These are phyloP conservation scores for Hylaeus anthracinus DNA, from an alignment of 1,140 invertebrate genomes.

Conservation along the genomic window DNA sequence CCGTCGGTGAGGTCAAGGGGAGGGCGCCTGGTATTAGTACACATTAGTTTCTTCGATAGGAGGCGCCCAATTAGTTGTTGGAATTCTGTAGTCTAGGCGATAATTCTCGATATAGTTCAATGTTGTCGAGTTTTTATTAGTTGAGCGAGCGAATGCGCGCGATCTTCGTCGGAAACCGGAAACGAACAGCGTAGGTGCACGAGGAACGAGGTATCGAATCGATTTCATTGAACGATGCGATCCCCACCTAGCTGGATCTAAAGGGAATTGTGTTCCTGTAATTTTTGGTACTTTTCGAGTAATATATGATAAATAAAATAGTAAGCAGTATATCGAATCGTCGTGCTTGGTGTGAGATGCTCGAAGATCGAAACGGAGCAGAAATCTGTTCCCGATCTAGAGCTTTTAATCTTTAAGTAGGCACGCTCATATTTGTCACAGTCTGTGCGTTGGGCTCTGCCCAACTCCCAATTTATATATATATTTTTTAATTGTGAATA, in stretches of 20 bases:
- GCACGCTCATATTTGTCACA: too few species aligned
- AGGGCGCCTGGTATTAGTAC: conserved; percentile 80
- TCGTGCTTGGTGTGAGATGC: not conserved
- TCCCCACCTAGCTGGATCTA: not conserved
- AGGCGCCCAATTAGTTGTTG: conserved; percentile 79
- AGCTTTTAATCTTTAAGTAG: too few species aligned
- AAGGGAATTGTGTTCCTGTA: conserved; percentile 1
- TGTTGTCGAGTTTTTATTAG: conserved; percentile 76
- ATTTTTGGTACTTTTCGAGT: not conserved
- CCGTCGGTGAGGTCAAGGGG: conserved; percentile 72
- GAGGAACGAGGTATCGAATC: conserved; percentile 11
- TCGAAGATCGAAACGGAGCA: too few species aligned
- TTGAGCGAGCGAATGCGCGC: conserved; percentile 48
- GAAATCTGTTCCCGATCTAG: too few species aligned
- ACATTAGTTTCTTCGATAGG: conserved; percentile 76
- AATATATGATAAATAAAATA: not conserved
- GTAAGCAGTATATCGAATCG: too few species aligned
- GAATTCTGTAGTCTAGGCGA: conserved; percentile 79
- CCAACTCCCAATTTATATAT: too few species aligned
- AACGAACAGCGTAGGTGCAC: conserved; percentile 33
- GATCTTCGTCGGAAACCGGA: conserved; percentile 33
- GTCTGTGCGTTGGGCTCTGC: too few species aligned
- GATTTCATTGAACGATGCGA: not conserved
- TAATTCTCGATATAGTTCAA: conserved; percentile 78
- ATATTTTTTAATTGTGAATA: too few species aligned